Conservation (phyloP, 64 coral and sea anemone species). For the Stichodactyla mertensii region DNA sequence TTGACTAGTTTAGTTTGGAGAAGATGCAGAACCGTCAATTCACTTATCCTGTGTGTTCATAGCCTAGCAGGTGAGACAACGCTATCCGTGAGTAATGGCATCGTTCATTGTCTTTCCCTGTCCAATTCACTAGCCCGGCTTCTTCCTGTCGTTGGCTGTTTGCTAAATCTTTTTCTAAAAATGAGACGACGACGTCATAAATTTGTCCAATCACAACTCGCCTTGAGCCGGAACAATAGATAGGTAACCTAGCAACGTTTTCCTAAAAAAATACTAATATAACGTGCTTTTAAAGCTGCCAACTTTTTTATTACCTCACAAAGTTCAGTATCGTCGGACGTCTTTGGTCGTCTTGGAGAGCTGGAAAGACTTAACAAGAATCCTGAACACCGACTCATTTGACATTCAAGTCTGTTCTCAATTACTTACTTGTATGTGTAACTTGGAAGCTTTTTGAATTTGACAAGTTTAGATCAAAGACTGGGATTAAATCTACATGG, state of each 20-base stretch:
- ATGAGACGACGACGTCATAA: not conserved
- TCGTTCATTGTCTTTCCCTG: not conserved
- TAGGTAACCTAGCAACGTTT: not conserved
- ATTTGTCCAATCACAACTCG: not conserved
- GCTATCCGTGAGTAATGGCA: too few relatives aligned
- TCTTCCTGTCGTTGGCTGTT: not conserved
- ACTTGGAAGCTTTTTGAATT: not conserved
- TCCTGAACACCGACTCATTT: not conserved
- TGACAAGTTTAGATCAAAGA: not conserved
- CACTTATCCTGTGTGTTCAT: not conserved
- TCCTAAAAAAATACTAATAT: not conserved
- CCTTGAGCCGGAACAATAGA: not conserved
- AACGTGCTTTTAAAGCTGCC: not conserved
- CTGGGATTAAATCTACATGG: not conserved
- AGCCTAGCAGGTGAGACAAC: not conserved
- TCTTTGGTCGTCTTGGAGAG: not conserved
- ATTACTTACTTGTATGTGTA: not conserved
- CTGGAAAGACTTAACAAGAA: not conserved
- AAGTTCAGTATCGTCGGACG: not conserved
- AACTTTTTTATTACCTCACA: not conserved
- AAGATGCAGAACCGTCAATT: not conserved
- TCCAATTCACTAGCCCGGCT: not conserved
- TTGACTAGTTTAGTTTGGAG: not conserved
- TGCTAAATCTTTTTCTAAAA: not conserved
- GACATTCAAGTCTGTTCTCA: not conserved